A percentile compares a stretch with the other conserved stretches of the same genome.
phyloP scores from a whole-genome alignment of 2,888 invertebrate genomes.

The Ecdyonurus torrentis region DNA sequence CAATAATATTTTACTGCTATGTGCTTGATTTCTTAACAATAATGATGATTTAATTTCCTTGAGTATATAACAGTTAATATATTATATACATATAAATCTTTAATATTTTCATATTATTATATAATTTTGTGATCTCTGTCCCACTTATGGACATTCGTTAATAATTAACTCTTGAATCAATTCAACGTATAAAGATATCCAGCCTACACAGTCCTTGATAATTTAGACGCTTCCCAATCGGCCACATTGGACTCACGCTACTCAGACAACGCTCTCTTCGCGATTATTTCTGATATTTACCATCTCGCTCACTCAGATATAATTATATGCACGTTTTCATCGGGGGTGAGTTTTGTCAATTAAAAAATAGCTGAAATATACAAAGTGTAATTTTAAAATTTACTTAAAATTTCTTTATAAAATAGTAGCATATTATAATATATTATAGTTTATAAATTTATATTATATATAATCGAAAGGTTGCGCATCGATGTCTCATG shows the following conservation, averaged over 20 bases:
- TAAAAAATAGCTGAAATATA: neutral
- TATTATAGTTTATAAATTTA: too few species aligned
- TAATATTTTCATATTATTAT: too few species aligned
- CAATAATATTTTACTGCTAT: neutral
- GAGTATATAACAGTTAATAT: too few species aligned
- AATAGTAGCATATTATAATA: neutral
- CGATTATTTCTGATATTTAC: conserved; percentile 49
- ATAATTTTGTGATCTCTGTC: too few species aligned
- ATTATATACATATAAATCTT: too few species aligned
- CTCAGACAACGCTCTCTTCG: conserved; percentile 46
- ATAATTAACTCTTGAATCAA: neutral
- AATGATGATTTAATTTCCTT: too few species aligned
- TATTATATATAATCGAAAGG: too few species aligned
- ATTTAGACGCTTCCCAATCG: conserved; percentile 70
- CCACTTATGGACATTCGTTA: neutral
- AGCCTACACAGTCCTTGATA: conserved; percentile 74
- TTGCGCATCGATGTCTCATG: too few species aligned
- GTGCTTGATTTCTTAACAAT: too few species aligned
- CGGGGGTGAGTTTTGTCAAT: conserved; percentile 25
- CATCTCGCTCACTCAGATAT: conserved; percentile 77
- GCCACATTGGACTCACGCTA: conserved; percentile 85
- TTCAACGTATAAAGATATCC: conserved; percentile 43
- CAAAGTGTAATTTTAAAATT: too few species aligned
- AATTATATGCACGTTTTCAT: conserved; percentile 96
- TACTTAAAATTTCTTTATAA: neutral